Conservation (phyloP, 1,140 invertebrate genomes). For the Papilio helenus region DNA sequence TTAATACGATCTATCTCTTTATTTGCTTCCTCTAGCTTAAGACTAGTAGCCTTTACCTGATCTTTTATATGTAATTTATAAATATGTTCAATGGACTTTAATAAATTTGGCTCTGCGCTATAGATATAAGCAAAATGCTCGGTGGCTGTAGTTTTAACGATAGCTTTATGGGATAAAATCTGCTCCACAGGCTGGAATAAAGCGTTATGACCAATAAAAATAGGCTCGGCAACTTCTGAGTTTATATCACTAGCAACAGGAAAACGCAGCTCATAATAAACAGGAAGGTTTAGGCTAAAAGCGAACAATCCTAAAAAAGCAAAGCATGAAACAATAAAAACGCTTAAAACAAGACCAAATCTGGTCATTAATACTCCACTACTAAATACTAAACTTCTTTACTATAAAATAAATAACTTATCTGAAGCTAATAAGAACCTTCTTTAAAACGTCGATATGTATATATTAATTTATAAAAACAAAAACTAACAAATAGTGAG, state of each 20-base stretch:
- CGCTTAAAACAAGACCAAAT: slow-evolving; percentile 11
- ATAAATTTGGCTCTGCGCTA: slow-evolving; percentile 11
- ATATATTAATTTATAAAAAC: slow-evolving; percentile 13
- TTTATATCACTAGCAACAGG: slow-evolving; percentile 11
- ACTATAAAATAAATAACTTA: slow-evolving; percentile 13
- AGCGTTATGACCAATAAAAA: slow-evolving; percentile 11
- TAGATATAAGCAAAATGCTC: slow-evolving; percentile 11
- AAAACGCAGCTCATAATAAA: slow-evolving; percentile 11
- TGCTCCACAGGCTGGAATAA: no score
- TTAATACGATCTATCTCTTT: slow-evolving; percentile 12
- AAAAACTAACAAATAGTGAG: slow-evolving; percentile 12
- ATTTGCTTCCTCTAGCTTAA: slow-evolving; percentile 11
- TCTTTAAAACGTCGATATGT: slow-evolving; percentile 11
- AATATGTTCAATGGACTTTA: slow-evolving; percentile 12
- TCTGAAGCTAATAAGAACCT: slow-evolving; percentile 11
- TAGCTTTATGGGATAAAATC: no score
- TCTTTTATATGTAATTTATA: slow-evolving; percentile 13
- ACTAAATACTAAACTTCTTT: slow-evolving; percentile 12
- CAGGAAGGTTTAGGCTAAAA: slow-evolving; percentile 4
- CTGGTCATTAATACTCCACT: slow-evolving; percentile 11
- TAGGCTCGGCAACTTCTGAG: slow-evolving; percentile 10
- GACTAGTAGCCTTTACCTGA: slow-evolving; percentile 10
- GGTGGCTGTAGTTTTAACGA: slow-evolving; percentile 4
- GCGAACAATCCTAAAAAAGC: slow-evolving; percentile 11
- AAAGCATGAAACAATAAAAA: slow-evolving; percentile 12